Evolutionary conservation across 2,113 vertebrate genomes (phyloP), one percentile per base, ranked within the genome.

Genomic region (Crotalus horridus): DNA sequence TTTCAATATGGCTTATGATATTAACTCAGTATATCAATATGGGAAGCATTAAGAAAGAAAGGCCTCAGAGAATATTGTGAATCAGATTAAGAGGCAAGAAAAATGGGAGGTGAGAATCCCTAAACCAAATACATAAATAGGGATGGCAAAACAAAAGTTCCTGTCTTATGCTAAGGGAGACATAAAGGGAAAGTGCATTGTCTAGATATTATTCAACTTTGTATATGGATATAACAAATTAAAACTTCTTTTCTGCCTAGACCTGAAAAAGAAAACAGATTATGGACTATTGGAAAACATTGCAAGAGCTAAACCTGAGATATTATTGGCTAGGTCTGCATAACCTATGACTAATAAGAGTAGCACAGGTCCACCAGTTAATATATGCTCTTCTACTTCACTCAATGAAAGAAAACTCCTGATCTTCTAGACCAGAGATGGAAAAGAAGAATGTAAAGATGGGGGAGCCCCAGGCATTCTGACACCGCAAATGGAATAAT

Each of bases 111-210:
- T 96, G 91, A 93, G 24, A 56, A 54, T 93, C 92, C 86, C 12
- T 91, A 96, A 96, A 97, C 93, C 85, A 95, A 96, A 93, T 39
- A 90, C 56, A 94, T 95, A 94, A 96, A 95, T 92, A 94, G 90
- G 51, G 94, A 96, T 24, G 93, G 39, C 48, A 93, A 56, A 55
- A 94, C 93, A 93, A 96, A 96, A 95, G n/a, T 95, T 93, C 58
- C 23, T 55, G 43, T 87, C 91, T 91, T 93, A 43, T 94, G 93
- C 91, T 96, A 87, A 96, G 91, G 59, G 56, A 59, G 54, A 89
- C 56, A 91, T 90, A 89, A 97, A 96, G 59, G 1, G 93, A 94
- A 96, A 90, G 95, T 85, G 39, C 46, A 94, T 0, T n/a, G 9
- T 29, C 86, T 92, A 93, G 88, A 94, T n/a, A 81, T 93, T 93